Conservation (phyloP, 2,888 invertebrate genomes). For the Calliopum simillimum region DNA sequence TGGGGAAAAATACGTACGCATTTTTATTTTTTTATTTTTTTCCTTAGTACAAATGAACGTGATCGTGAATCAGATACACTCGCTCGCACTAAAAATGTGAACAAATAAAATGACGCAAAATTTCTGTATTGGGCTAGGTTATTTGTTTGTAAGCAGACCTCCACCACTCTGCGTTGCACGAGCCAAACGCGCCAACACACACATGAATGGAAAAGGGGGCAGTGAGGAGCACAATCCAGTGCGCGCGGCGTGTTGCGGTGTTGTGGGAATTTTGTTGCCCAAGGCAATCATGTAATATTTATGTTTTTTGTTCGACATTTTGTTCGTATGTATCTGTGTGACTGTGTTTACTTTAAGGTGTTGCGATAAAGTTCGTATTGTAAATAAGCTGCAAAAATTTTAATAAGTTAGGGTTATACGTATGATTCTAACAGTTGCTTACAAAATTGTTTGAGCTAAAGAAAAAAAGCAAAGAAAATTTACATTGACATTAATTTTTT, state of each 20-base stretch:
- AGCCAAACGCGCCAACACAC: neutral
- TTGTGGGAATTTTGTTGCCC: slow-evolving; percentile 53
- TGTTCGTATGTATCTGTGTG: no score
- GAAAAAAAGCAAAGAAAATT: no score
- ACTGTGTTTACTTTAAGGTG: no score
- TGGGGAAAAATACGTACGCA: neutral
- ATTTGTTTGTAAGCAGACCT: slow-evolving; percentile 32
- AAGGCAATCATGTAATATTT: slow-evolving; percentile 45
- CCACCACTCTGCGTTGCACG: neutral
- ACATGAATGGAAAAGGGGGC: neutral
- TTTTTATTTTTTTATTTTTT: neutral
- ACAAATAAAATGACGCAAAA: slow-evolving; percentile 20
- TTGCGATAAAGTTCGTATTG: no score
- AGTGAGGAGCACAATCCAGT: neutral
- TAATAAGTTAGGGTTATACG: no score
- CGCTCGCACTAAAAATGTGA: neutral
- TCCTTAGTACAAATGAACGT: neutral
- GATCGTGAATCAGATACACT: slow-evolving; percentile 6
- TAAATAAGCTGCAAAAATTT: no score
- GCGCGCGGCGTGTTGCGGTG: slow-evolving; percentile 36
- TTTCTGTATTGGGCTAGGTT: slow-evolving; percentile 24
- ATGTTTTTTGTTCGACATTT: neutral
- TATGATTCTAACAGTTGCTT: no score
- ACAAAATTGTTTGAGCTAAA: no score
- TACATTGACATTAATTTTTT: no score